Percentiles rank a stretch among this genome's conserved stretches.
Conservation (phyloP, 37 sponge, comb jelly and placozoan genomes). For the Tethya wilhelma region DNA sequence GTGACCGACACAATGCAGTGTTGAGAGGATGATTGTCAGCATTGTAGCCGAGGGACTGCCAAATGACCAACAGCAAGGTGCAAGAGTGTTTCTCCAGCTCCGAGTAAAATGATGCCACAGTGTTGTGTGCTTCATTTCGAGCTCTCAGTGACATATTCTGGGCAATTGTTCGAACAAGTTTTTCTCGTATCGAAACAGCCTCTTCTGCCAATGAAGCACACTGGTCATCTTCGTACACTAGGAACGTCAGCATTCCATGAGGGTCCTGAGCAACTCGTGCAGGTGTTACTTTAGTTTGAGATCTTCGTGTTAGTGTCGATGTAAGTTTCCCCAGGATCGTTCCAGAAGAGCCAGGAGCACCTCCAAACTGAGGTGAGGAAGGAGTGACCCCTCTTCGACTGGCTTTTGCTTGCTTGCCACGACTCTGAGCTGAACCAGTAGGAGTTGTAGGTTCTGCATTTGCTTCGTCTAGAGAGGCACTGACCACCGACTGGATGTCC, state of each 20-base stretch:
- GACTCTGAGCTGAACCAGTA: not conserved
- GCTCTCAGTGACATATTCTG: conserved; percentile 8
- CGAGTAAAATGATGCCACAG: conserved; percentile 5
- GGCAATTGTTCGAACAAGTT: conserved; percentile 1
- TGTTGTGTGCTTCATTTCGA: conserved; percentile 4
- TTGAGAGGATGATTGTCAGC: conserved; percentile 48
- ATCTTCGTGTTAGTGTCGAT: not conserved
- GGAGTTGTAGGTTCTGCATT: not conserved
- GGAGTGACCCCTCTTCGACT: not conserved
- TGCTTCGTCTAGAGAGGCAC: not conserved
- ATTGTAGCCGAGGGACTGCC: conserved; percentile 58
- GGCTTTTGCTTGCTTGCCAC: not conserved
- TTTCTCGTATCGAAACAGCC: not conserved
- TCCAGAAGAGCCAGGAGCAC: not conserved
- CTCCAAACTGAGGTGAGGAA: not conserved
- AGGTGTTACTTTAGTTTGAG: not conserved
- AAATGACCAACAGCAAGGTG: conserved; percentile 39
- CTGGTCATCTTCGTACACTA: conserved; percentile 33
- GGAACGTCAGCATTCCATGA: conserved; percentile 32
- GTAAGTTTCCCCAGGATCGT: not conserved
- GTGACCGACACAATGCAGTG: conserved; percentile 21
- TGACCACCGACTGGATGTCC: conserved; percentile 9
- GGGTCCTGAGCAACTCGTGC: not conserved
- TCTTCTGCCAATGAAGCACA: not conserved
- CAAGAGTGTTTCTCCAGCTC: conserved; percentile 55